Percentiles rank a stretch among this genome's conserved stretches.
phyloP scores from a whole-genome alignment of 2,797 vertebrate genomes.

The Bryconaethiops microstoma region DNA sequence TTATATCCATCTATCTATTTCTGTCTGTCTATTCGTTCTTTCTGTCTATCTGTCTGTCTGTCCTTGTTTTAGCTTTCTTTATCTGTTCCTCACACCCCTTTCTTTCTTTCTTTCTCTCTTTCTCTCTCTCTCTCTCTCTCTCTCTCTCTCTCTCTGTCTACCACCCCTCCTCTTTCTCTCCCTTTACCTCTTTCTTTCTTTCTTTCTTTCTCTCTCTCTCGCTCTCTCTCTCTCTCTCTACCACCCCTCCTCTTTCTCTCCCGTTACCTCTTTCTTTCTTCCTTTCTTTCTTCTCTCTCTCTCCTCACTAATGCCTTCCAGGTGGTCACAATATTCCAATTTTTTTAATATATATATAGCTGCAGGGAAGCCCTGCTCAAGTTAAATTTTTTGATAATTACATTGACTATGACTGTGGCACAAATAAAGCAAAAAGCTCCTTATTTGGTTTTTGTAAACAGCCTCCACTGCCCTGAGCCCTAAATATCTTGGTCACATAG shows the following conservation, averaged over 20 bases:
- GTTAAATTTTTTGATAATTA: not conserved
- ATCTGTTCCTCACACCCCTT: not conserved
- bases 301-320: constrained; percentile 29
- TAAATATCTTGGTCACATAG: not conserved
- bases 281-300: too few relatives aligned
- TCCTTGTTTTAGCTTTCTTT: not conserved
- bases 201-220: not conserved
- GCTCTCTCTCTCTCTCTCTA: not conserved
- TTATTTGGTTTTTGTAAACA: constrained; percentile 24
- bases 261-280: not conserved
- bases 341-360: too few relatives aligned
- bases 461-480: not conserved
- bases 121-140: not conserved
- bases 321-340: constrained; percentile 19
- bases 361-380: not conserved
- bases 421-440: constrained; percentile 7
- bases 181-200: not conserved
- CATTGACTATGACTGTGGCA: not conserved
- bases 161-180: not conserved
- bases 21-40: not conserved
- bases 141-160: not conserved
- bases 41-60: not conserved
- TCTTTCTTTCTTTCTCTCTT: not conserved
- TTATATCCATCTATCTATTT: not conserved
- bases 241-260: not conserved